Evolutionary conservation across 2,113 vertebrate genomes (phyloP).

Genomic region (Gavialis gangeticus): DNA sequence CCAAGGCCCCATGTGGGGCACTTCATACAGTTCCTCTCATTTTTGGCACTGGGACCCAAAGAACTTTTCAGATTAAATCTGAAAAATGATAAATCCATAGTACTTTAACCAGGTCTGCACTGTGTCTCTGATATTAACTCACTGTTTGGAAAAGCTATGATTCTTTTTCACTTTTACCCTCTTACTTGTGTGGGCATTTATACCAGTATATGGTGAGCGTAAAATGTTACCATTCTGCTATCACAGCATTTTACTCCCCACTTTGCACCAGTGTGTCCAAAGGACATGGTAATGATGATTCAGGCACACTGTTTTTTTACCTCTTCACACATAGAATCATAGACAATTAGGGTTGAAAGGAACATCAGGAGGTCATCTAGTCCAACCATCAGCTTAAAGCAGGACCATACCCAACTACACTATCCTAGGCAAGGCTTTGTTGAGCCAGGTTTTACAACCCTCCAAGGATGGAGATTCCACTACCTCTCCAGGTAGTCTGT

Average conservation of each 20-base stretch:
- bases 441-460: no score
- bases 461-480: no score
- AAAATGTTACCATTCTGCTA: neutral
- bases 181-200: neutral
- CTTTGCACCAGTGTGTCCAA: neutral
- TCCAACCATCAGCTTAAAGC: no score
- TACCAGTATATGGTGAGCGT: neutral
- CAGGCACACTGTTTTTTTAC: no score
- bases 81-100: slow-evolving; percentile 9
- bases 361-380: no score
- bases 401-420: no score
- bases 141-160: neutral
- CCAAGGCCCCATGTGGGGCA: neutral
- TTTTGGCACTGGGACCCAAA: slow-evolving; percentile 20
- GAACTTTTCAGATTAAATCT: neutral
- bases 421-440: no score
- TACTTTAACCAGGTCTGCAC: neutral
- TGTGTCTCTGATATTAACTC: neutral
- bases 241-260: neutral
- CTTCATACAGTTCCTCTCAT: neutral
- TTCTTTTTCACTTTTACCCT: neutral
- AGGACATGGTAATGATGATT: no score
- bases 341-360: no score
- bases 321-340: no score
- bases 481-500: no score